Conservation (phyloP, 2,888 invertebrate genomes). For the Eupithecia abbreviata region DNA sequence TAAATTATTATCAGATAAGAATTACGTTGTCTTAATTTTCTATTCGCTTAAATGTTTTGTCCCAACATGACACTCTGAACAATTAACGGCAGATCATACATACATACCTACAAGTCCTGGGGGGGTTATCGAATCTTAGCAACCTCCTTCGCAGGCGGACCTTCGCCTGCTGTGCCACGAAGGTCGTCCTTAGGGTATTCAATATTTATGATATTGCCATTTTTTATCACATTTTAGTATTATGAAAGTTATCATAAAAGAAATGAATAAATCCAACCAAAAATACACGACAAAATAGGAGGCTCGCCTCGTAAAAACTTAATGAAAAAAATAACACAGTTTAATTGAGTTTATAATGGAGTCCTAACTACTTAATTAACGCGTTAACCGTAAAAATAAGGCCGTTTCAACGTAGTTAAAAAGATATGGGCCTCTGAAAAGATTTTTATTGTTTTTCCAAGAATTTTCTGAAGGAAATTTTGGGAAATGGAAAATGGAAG, state of each 20-base stretch:
- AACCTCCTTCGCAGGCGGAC: background rate
- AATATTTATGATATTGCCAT: background rate
- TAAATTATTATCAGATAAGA: no score
- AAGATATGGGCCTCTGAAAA: slow-evolving; percentile 41
- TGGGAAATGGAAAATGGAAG: slow-evolving; percentile 6
- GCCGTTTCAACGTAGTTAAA: slow-evolving; percentile 51
- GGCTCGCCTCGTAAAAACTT: slow-evolving; percentile 45
- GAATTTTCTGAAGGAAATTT: background rate
- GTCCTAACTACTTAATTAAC: slow-evolving; percentile 55
- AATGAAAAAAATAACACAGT: slow-evolving; percentile 53
- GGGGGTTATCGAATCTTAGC: background rate
- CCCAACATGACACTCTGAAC: no score
- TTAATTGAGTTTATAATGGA: slow-evolving; percentile 54
- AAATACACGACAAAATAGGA: slow-evolving; percentile 31
- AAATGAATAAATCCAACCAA: slow-evolving; percentile 15
- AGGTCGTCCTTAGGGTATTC: background rate
- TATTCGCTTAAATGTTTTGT: no score
- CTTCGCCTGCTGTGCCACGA: background rate
- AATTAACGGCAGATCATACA: no score
- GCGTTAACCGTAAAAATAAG: slow-evolving; percentile 50
- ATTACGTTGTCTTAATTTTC: no score
- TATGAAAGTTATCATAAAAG: background rate
- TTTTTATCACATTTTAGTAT: background rate
- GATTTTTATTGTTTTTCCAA: slow-evolving; percentile 16
- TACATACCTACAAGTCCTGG: background rate